phyloP scores from a whole-genome alignment of 2,888 invertebrate genomes.

The Sylvicola fuscatus region DNA sequence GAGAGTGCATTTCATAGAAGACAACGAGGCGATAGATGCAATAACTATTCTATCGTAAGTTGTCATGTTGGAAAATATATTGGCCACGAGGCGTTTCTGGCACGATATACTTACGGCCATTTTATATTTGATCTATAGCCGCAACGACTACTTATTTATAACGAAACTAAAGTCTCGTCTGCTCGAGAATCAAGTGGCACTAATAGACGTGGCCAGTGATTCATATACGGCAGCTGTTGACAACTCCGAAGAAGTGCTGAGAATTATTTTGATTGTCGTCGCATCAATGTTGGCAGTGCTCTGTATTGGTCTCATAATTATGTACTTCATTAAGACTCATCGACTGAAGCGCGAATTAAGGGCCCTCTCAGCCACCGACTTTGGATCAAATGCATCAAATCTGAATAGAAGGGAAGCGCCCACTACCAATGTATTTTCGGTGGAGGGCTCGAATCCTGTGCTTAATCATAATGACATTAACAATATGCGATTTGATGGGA shows the following conservation, averaged over 20 bases:
- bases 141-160: constrained; percentile 27
- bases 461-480: constrained; percentile 29
- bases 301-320: constrained; percentile 29
- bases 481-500: constrained; percentile 6
- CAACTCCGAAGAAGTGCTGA: constrained; percentile 21
- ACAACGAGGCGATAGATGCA: constrained; percentile 29
- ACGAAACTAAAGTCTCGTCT: constrained; percentile 24
- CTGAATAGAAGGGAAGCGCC: constrained; percentile 32
- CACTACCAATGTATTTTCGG: constrained; percentile 46
- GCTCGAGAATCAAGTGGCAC: constrained; percentile 19
- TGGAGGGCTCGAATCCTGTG: constrained; percentile 50
- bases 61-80: no score
- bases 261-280: constrained; percentile 30
- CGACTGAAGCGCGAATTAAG: constrained; percentile 35
- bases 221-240: constrained; percentile 18
- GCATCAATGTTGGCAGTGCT: constrained; percentile 31
- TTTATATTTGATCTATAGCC: no score
- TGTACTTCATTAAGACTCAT: constrained; percentile 33
- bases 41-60: constrained; percentile 27
- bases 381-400: constrained; percentile 38
- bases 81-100: no score
- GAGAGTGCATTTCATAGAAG: constrained; percentile 34
- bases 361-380: constrained; percentile 38
- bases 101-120: no score
- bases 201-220: constrained; percentile 27